Conservation (phyloP, 2,113 vertebrate species). For the Aptenodytes patagonicus region DNA sequence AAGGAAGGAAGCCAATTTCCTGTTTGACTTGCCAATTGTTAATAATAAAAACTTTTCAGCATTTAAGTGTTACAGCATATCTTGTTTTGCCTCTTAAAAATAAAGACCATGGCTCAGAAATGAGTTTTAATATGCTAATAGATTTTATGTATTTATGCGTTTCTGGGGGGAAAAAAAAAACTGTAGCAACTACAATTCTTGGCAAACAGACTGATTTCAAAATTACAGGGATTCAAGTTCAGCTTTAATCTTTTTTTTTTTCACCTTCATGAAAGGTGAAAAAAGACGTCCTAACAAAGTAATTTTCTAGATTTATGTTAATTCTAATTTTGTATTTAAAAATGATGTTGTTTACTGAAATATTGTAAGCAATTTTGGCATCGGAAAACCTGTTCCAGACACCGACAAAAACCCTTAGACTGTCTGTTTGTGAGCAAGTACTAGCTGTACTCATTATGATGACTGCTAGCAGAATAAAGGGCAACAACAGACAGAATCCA, state of each 20-base stretch:
- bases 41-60: neutral
- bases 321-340: neutral
- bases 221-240: neutral
- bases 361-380: neutral
- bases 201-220: neutral
- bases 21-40: neutral
- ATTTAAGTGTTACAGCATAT: neutral
- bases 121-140: neutral
- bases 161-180: neutral
- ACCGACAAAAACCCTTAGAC: neutral
- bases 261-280: neutral
- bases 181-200: neutral
- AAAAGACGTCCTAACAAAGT: neutral
- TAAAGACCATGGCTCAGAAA: neutral
- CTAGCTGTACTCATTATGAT: neutral
- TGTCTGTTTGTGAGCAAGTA: neutral
- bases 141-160: neutral
- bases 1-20: neutral
- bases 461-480: neutral
- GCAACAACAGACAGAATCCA: neutral
- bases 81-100: neutral
- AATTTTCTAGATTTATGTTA: neutral
- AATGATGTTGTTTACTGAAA: neutral
- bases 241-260: neutral
- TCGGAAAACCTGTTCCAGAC: neutral